Evolutionary conservation across 2,113 vertebrate species (phyloP), one percentile per base, ranked within the genome.

Genomic region (Apaloderma vittatum): DNA sequence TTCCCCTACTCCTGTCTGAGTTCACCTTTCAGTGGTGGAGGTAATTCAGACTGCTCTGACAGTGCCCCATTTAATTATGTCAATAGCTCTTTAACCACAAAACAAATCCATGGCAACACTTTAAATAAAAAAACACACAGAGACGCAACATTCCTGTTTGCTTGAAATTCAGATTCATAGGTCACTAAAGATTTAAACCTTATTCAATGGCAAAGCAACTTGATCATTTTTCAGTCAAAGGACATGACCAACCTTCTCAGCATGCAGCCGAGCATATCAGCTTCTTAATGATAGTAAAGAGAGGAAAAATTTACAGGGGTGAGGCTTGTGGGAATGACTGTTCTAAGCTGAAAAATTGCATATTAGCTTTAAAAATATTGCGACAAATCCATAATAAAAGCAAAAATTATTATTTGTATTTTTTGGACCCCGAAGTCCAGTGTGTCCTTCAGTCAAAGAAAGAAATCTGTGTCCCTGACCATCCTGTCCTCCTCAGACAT

Each of bases 361-460:
- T 52, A 90, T 78, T 78, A 88, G 14, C 70, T 94, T 91, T 82
- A 67, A 78, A 59, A 95, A 93, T 37, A 48, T 55, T 57, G 48
- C 27, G 52, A 87, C 48, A 78, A 67, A 90, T 67, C 34, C 1
- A 0, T 75, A 78, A 78, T 55, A 81, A 87, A 86, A 90, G 43
- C 26, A 65, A 15, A 78, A 93, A 67, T 62, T 78, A 43, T 90
- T 91, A 85, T 88, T 75, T 82, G 43, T 75, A 59, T 9, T 85
- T 87, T 82, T 93, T 85, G 17, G 57, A 59, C 40, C 52, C 48
- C 51, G 34, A 74, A 61, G 29, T 77, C 77, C 30, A 48, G 17
- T 51, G 34, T 74, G 57, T 78, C 43, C 32, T 93, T 87, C 83
- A 89, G 84, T 95, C 72, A 91, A 94, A 95, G 76, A 72, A 73